Percentiles rank a stretch among this genome's conserved stretches.
Conservation (phyloP, 2,113 vertebrate species). For the Elanoides forficatus region DNA sequence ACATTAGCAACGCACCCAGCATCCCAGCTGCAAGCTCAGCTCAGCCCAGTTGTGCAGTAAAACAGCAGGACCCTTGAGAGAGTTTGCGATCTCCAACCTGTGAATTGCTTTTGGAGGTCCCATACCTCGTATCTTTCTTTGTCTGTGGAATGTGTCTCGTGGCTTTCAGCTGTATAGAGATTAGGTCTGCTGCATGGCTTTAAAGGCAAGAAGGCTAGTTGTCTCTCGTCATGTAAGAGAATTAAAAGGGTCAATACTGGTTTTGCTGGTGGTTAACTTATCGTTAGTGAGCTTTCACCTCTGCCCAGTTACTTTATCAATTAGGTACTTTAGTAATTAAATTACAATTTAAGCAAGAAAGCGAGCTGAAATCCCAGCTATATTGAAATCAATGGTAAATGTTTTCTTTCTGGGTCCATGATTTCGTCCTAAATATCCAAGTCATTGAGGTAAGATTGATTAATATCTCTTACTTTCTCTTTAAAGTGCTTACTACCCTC, state of each 20-base stretch:
- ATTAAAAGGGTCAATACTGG: background rate
- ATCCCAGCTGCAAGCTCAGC: background rate
- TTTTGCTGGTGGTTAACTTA: background rate
- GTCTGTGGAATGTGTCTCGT: background rate
- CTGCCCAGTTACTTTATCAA: background rate
- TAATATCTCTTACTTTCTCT: background rate
- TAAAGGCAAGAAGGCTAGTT: background rate
- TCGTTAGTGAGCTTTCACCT: background rate
- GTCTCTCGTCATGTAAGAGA: background rate
- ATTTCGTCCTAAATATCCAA: background rate
- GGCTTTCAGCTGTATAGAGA: background rate
- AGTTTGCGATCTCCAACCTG: background rate
- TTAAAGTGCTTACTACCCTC: background rate
- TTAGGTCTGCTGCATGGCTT: background rate
- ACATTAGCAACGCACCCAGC: background rate
- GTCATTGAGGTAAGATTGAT: background rate
- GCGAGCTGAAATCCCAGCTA: background rate
- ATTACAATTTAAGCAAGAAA: background rate
- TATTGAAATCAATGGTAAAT: background rate
- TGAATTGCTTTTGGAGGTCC: background rate
- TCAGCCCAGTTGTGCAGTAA: background rate
- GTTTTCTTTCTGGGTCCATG: background rate
- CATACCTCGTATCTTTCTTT: rapidly evolving
- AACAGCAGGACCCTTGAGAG: background rate
- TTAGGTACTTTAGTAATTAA: background rate